phyloP scores from a whole-genome alignment of 2,113 vertebrate genomes.

The Hoplias malabaricus region DNA sequence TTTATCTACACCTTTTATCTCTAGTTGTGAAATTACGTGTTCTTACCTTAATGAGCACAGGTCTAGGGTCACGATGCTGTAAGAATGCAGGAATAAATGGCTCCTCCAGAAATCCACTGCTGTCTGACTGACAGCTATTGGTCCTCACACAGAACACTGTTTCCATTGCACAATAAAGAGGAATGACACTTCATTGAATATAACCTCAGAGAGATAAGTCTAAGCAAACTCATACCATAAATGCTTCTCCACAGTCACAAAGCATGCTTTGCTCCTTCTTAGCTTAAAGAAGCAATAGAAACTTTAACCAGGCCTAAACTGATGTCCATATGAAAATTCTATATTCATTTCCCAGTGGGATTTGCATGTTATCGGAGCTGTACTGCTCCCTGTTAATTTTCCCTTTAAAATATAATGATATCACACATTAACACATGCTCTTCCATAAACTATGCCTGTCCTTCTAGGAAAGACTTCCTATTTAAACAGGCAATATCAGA shows the following conservation, averaged over 20 bases:
- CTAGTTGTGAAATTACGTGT: neutral
- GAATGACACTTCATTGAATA: neutral
- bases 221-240: conserved; percentile 11
- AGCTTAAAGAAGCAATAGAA: neutral
- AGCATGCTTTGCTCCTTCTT: neutral
- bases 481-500: neutral
- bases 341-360: neutral
- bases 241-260: neutral
- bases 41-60: conserved; percentile 62
- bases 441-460: neutral
- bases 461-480: neutral
- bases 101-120: conserved; percentile 82
- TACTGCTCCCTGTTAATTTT: conserved; percentile 7
- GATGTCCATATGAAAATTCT: conserved; percentile 14
- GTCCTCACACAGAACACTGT: conserved; percentile 57
- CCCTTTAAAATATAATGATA: neutral
- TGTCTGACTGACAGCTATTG: conserved; percentile 83
- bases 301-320: neutral
- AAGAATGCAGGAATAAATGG: conserved; percentile 56
- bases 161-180: neutral
- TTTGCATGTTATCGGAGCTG: conserved; percentile 33
- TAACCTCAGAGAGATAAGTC: neutral
- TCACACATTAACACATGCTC: neutral
- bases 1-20: too few relatives aligned
- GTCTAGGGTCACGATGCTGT: conserved; percentile 55